Evolutionary conservation across 2,113 vertebrate genomes (phyloP).

Genomic region (Anhinga anhinga): DNA sequence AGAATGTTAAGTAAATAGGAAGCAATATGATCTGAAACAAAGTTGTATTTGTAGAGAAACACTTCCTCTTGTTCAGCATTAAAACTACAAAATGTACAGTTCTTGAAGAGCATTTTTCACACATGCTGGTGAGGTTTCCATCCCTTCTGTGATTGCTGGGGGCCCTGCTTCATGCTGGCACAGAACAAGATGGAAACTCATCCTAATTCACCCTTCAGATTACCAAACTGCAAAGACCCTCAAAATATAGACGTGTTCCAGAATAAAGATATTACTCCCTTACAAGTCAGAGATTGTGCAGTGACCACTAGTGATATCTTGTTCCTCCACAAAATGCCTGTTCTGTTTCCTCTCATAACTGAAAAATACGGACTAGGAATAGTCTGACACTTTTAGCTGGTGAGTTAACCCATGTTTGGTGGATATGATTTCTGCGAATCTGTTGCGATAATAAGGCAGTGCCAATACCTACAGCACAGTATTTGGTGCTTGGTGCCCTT

Average conservation of each 20-base stretch:
- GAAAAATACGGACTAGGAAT: neutral
- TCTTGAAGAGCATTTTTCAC: neutral
- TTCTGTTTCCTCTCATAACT: neutral
- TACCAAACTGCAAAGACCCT: neutral
- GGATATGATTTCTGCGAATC: neutral
- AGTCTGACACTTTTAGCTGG: neutral
- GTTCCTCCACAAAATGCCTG: neutral
- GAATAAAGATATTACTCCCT: neutral
- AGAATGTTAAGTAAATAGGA: neutral
- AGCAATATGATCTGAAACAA: neutral
- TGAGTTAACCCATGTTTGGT: neutral
- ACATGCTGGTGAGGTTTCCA: neutral
- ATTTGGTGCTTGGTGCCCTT: neutral
- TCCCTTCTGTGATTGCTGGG: neutral
- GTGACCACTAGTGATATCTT: no score
- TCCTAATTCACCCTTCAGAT: neutral
- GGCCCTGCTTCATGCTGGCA: neutral
- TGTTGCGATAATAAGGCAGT: neutral
- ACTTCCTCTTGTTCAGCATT: neutral
- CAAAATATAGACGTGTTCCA: neutral
- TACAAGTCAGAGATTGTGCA: neutral
- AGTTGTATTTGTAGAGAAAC: neutral
- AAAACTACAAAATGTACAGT: neutral
- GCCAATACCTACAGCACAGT: neutral
- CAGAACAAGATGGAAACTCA: neutral